Percentiles rank a stretch among this genome's conserved stretches.
Conservation (phyloP, 1,140 invertebrate genomes). For the Magallana angulata region DNA sequence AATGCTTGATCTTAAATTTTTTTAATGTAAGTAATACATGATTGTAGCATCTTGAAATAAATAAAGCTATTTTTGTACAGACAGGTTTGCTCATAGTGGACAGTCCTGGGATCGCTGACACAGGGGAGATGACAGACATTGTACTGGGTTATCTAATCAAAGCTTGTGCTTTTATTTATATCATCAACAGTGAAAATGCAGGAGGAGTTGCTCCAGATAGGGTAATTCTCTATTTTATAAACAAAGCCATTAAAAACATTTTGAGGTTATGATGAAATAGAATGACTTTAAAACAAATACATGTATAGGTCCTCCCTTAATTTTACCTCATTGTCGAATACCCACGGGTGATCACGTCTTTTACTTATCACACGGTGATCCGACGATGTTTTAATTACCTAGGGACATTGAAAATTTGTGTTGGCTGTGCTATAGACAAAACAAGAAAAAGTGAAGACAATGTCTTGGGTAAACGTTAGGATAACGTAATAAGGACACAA, state of each 20-base stretch:
- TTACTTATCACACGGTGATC: too few relatives aligned
- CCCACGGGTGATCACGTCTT: too few relatives aligned
- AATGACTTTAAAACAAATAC: background rate
- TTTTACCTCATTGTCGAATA: too few relatives aligned
- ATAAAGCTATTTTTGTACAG: slow-evolving; percentile 49
- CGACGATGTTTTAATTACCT: too few relatives aligned
- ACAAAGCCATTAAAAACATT: background rate
- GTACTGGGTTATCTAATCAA: slow-evolving; percentile 69
- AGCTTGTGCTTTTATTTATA: slow-evolving; percentile 69
- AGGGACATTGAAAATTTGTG: too few relatives aligned
- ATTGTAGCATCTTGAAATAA: background rate
- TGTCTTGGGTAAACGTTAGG: too few relatives aligned
- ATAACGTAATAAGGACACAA: too few relatives aligned
- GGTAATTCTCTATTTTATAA: slow-evolving; percentile 56
- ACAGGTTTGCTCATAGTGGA: slow-evolving; percentile 73
- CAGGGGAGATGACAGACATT: slow-evolving; percentile 68
- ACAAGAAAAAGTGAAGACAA: too few relatives aligned
- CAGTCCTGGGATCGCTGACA: slow-evolving; percentile 75
- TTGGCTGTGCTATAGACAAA: too few relatives aligned
- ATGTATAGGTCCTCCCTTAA: background rate
- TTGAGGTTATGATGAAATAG: background rate
- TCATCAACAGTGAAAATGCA: slow-evolving; percentile 72
- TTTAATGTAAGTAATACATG: background rate
- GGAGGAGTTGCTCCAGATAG: slow-evolving; percentile 73
- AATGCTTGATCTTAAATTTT: background rate